These are phyloP conservation scores for Scarus forsteni DNA, from an alignment of 2,797 vertebrate genomes.

Conservation along the genomic window DNA sequence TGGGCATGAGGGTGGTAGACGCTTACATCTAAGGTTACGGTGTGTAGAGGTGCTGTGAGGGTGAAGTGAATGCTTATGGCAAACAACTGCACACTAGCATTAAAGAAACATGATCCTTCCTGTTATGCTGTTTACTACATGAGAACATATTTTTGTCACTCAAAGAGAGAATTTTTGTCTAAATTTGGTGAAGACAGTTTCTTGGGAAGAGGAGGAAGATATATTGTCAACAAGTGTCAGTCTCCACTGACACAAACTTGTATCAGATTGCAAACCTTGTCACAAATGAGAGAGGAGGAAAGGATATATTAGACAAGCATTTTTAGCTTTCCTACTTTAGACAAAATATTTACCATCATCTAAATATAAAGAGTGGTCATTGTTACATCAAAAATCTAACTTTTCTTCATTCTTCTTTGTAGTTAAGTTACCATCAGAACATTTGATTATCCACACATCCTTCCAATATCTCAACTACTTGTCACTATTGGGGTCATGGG, in stretches of 20 bases:
- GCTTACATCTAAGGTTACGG: conserved; percentile 34
- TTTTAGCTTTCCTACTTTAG: neutral
- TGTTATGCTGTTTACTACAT: conserved; percentile 2
- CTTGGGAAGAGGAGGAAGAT: neutral
- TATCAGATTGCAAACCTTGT: conserved; percentile 14
- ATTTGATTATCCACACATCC: too few relatives aligned
- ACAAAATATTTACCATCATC: too few relatives aligned
- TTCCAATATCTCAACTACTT: too few relatives aligned
- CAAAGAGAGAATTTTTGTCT: neutral
- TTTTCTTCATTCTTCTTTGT: too few relatives aligned
- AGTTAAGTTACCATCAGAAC: too few relatives aligned
- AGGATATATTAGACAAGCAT: neutral
- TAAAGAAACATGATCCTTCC: conserved; percentile 16
- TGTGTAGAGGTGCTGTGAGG: neutral
- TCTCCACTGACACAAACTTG: neutral
- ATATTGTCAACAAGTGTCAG: conserved; percentile 11
- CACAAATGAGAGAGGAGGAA: neutral
- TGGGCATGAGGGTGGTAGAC: conserved; percentile 24
- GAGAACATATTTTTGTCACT: neutral
- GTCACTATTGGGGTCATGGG: too few relatives aligned
- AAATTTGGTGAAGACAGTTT: neutral
- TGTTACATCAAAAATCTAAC: too few relatives aligned
- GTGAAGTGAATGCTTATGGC: conserved; percentile 31
- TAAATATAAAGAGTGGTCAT: too few relatives aligned
- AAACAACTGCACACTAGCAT: conserved; percentile 39